Evolutionary conservation across 2,888 invertebrate species (phyloP).

Genomic region (Rhynchonema sp.): DNA sequence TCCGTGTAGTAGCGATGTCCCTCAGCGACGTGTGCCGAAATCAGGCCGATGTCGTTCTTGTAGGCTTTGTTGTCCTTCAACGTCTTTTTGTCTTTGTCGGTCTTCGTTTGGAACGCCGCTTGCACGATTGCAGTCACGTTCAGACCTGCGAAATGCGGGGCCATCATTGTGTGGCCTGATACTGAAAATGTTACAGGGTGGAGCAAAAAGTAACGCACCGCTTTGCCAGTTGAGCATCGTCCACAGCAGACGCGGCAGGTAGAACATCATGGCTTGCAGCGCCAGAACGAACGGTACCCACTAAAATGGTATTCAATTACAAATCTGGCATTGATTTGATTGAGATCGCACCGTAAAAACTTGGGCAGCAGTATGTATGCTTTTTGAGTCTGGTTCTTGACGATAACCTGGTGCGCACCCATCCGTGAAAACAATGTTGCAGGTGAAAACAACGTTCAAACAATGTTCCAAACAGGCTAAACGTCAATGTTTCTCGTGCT

Average conservation of each 20-base stretch:
- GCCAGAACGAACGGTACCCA: slow-evolving; percentile 26
- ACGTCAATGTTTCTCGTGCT: too few species aligned
- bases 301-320: slow-evolving; percentile 7
- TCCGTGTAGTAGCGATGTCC: too few species aligned
- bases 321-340: too few species aligned
- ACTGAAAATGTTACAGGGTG: background rate
- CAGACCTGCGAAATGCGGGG: slow-evolving; percentile 1
- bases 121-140: slow-evolving; percentile 3
- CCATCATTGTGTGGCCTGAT: too few species aligned
- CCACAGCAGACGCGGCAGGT: slow-evolving; percentile 20
- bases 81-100: background rate
- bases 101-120: slow-evolving; percentile 3
- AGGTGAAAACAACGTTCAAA: too few species aligned
- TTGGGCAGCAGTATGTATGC: background rate
- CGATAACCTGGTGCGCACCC: too few species aligned
- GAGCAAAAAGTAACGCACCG: slow-evolving; percentile 2
- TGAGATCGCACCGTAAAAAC: too few species aligned
- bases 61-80: background rate
- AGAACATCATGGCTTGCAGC: slow-evolving; percentile 17
- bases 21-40: background rate
- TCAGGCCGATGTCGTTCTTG: background rate
- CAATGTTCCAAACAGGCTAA: too few species aligned
- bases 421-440: too few species aligned
- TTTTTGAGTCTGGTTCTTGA: too few species aligned
- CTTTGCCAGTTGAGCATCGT: slow-evolving; percentile 15